phyloP scores from a whole-genome alignment of 2,797 vertebrate species.

The Oryzias dopingdopingensis region DNA sequence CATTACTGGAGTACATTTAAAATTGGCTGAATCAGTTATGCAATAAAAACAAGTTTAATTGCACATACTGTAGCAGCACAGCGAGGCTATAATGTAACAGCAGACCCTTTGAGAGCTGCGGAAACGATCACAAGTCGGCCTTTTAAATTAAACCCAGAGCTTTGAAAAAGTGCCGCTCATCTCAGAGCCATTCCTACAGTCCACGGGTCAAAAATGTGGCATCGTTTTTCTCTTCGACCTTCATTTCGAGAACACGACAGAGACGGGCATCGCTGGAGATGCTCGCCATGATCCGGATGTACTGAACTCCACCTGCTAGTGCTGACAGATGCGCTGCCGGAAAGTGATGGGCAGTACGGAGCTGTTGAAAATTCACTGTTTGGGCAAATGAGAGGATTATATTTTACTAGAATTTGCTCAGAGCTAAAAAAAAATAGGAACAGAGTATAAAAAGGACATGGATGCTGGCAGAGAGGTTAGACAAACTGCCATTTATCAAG shows the following conservation, averaged over 20 bases:
- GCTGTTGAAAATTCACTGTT: conserved; percentile 70
- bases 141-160: conserved; percentile 50
- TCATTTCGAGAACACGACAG: conserved; percentile 41
- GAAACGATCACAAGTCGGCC: conserved; percentile 57
- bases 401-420: conserved; percentile 45
- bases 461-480: conserved; percentile 41
- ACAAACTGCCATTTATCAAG: conserved; percentile 63
- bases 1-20: conserved; percentile 62
- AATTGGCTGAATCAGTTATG: conserved; percentile 52
- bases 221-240: conserved; percentile 26
- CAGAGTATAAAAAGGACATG: conserved; percentile 10
- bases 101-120: conserved; percentile 57
- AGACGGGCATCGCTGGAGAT: conserved; percentile 43
- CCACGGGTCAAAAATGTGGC: conserved; percentile 58
- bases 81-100: conserved; percentile 39
- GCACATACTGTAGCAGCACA: conserved; percentile 29
- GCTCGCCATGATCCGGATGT: conserved; percentile 59
- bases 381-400: conserved; percentile 60
- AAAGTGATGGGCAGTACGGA: conserved; percentile 57
- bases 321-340: conserved; percentile 42
- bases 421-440: conserved; percentile 30
- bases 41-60: conserved; percentile 58
- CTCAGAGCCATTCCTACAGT: conserved; percentile 45
- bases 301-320: conserved; percentile 62
- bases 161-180: conserved; percentile 51